phyloP scores from a whole-genome alignment of 2,113 vertebrate species.

The Oxyura jamaicensis region DNA sequence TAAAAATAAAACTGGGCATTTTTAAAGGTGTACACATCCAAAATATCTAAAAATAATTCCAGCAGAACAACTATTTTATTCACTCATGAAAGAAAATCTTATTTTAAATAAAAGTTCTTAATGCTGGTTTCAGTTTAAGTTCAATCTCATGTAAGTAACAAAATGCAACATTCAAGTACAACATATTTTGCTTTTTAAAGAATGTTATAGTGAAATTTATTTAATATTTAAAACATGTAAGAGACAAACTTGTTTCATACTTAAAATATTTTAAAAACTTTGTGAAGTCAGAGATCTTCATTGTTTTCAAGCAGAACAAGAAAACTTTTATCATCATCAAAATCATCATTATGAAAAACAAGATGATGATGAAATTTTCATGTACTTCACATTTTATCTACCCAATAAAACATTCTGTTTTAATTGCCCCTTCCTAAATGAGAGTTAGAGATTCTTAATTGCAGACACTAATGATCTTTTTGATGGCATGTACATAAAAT shows the following conservation, averaged over 20 bases:
- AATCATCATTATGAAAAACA: not conserved
- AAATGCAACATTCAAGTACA: not conserved
- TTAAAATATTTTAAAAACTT: not conserved
- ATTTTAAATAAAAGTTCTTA: not conserved
- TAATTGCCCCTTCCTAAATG: not conserved
- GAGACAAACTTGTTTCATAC: not conserved
- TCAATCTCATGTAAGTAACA: not conserved
- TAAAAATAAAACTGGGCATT: not conserved
- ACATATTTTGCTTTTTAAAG: not conserved
- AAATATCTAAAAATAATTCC: not conserved
- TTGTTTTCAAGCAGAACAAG: not conserved
- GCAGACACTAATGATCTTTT: not conserved
- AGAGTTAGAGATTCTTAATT: not conserved
- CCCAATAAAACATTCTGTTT: not conserved
- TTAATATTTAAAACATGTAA: not conserved
- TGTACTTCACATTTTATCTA: not conserved
- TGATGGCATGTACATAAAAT: not conserved
- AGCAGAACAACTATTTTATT: not conserved
- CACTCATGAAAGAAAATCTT: not conserved
- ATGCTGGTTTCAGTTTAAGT: not conserved
- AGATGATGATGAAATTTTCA: not conserved
- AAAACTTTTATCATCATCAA: not conserved
- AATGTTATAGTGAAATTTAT: not conserved
- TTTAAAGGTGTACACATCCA: not conserved
- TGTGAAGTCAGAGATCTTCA: not conserved